These are phyloP conservation scores for Muntiacus reevesi DNA, from an alignment of 2,113 vertebrate genomes.

Conservation along the genomic window DNA sequence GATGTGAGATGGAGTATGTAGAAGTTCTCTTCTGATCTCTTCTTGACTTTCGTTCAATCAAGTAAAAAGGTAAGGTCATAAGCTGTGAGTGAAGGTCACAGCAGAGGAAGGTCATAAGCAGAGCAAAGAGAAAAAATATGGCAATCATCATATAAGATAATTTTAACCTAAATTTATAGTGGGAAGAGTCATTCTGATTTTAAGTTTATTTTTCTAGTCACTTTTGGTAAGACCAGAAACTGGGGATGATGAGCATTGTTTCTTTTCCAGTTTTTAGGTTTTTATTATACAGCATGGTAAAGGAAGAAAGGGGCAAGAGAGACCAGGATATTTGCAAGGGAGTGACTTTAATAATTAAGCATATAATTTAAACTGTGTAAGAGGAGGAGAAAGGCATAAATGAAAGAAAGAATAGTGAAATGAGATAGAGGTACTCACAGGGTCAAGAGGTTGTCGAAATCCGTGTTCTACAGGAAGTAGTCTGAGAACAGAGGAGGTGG, in stretches of 20 bases:
- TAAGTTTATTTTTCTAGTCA: not conserved
- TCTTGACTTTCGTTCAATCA: not conserved
- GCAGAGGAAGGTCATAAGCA: not conserved
- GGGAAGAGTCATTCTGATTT: not conserved
- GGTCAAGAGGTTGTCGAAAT: not conserved
- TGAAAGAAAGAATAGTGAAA: not conserved
- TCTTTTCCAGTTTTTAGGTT: not conserved
- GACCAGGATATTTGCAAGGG: not conserved
- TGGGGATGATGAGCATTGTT: not conserved
- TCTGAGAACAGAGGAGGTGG: not conserved
- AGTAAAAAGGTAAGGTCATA: not conserved
- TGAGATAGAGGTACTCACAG: not conserved
- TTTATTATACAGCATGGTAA: not conserved
- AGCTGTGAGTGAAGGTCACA: not conserved
- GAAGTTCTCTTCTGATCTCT: not conserved
- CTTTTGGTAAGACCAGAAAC: not conserved
- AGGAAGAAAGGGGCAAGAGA: not conserved
- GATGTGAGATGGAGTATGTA: not conserved
- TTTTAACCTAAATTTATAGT: not conserved
- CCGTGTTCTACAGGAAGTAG: not conserved
- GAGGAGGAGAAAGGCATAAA: not conserved
- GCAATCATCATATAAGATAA: not conserved
- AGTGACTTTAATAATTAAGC: not conserved
- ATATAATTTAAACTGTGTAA: not conserved
- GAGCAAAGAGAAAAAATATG: not conserved